Percentiles rank a stretch among this genome's conserved stretches.
These are phyloP conservation scores for Drosophila repleta DNA, from an alignment of 1,140 invertebrate genomes.

Conservation along the genomic window DNA sequence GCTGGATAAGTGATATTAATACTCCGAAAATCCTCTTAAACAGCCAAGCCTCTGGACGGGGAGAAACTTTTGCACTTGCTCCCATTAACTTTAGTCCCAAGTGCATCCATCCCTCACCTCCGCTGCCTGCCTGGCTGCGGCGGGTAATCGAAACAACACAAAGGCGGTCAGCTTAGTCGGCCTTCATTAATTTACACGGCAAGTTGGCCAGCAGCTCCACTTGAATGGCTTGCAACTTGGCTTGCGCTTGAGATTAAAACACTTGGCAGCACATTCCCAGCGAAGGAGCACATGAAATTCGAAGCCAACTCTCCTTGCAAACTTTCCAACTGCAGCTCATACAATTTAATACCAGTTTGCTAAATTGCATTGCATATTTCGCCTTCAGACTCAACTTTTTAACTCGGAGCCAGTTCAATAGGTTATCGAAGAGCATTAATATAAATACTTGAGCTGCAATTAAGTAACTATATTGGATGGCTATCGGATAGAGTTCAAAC, in stretches of 20 bases:
- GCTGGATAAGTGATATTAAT: constrained; percentile 71
- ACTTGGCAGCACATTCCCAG: constrained; percentile 33
- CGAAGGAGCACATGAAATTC: constrained; percentile 36
- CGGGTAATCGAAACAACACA: constrained; percentile 69
- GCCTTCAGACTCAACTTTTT: constrained; percentile 29
- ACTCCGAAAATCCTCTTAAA: constrained; percentile 38
- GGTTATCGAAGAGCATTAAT: constrained; percentile 7
- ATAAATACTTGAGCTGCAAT: background rate
- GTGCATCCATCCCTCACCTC: constrained; percentile 27
- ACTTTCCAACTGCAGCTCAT: constrained; percentile 56
- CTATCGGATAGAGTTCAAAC: too few relatives aligned
- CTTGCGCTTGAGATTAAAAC: constrained; percentile 64
- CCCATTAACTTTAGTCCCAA: constrained; percentile 47
- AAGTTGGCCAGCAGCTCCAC: constrained; percentile 23
- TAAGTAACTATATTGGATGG: too few relatives aligned
- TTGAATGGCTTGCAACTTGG: constrained; percentile 29
- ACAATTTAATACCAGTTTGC: constrained; percentile 42
- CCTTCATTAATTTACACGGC: constrained; percentile 65
- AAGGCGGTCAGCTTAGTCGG: constrained; percentile 59
- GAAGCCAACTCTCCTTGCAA: constrained; percentile 29
- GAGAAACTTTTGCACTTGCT: constrained; percentile 8
- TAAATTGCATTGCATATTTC: constrained; percentile 45
- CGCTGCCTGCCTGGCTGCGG: constrained; percentile 5
- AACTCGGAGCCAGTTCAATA: constrained; percentile 6
- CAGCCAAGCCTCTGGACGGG: background rate